These are phyloP conservation scores for Argyresthia albistria DNA, from an alignment of 2,888 invertebrate species.

Conservation along the genomic window DNA sequence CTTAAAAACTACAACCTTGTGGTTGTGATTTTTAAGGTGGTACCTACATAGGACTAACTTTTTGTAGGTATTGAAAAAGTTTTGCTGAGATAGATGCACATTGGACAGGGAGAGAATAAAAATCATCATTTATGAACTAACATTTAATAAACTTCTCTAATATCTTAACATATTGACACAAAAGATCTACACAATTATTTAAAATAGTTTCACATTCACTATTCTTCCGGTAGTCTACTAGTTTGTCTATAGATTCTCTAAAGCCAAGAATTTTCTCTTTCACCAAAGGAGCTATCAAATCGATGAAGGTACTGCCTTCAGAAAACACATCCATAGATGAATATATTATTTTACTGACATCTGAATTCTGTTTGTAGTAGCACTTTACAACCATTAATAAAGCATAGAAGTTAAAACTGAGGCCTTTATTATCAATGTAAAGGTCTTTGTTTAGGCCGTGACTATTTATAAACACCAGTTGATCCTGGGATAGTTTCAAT, in stretches of 20 bases:
- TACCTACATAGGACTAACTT: no score
- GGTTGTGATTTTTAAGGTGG: no score
- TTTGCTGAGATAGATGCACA: no score
- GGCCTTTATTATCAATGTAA: slow-evolving; percentile 74
- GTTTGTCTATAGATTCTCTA: slow-evolving; percentile 35
- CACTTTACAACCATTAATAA: slow-evolving; percentile 58
- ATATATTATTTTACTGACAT: slow-evolving; percentile 56
- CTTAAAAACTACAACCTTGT: no score
- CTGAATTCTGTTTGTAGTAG: slow-evolving; percentile 43
- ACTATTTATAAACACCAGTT: slow-evolving; percentile 75
- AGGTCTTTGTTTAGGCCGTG: slow-evolving; percentile 75
- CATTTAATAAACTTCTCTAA: slow-evolving; percentile 66
- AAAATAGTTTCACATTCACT: slow-evolving; percentile 21
- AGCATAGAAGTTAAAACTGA: slow-evolving; percentile 78
- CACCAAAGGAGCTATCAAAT: slow-evolving; percentile 48
- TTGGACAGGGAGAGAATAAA: neutral
- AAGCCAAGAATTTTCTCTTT: slow-evolving; percentile 33
- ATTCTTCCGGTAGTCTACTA: slow-evolving; percentile 26
- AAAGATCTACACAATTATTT: slow-evolving; percentile 54
- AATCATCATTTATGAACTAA: slow-evolving; percentile 26
- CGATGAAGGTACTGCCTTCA: slow-evolving; percentile 42
- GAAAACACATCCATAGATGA: slow-evolving; percentile 51
- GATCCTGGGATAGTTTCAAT: slow-evolving; percentile 64
- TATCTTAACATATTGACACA: slow-evolving; percentile 60
- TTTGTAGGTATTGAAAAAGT: no score